Base-by-base conservation (phyloP, 1,140 invertebrate species). In the Lordiphosa collinella region DNA sequence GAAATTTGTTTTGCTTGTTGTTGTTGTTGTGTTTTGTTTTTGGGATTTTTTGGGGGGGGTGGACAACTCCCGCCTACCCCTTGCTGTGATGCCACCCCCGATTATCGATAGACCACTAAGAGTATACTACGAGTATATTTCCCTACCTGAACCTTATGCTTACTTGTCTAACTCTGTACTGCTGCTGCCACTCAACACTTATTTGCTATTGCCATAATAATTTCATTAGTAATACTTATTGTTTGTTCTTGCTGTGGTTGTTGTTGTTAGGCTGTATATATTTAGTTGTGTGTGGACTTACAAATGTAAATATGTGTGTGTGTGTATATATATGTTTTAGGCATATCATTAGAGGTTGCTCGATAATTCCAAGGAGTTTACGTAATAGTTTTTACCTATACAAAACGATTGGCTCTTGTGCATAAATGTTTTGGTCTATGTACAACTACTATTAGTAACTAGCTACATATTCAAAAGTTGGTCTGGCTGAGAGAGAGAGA, bases 301-400 rank as follows among this genome's bases (percentile, higher is more conserved):
- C 25, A 29, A 29, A 29, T 29, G 25, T 29, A 29, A 29, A 29
- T 29, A 12, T 13, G 40, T 29, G 37, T 18, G 14, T 40, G 13
- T 18, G 5, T 40, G 8, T 16, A 4, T 40, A 16, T 40, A 10
- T 8, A 10, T 56, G 22, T 52, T 40, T 56, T 75, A 65, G 72
- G 64, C 71, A 70, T 75, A 65, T 69, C 49, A 22, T 64, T 51
- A 69, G 65, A 75, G 65, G 65, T 75, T 70, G 16, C 52, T 70
- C 52, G 50, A 68, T 57, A 66, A 62, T 61, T 14, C 25, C 37
- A 47, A 58, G 47, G 37, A 59, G 31, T 57, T 55, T 56, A 59
- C 11, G 46, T 60, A 60, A 43, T 44, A 34, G 12, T 41, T 48
- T 34, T 32, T 22, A 29, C 6, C 25, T 29, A 29, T 29, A 29